Evolutionary conservation across 1,140 invertebrate genomes (phyloP).

Genomic region (Pararge aegeria): DNA sequence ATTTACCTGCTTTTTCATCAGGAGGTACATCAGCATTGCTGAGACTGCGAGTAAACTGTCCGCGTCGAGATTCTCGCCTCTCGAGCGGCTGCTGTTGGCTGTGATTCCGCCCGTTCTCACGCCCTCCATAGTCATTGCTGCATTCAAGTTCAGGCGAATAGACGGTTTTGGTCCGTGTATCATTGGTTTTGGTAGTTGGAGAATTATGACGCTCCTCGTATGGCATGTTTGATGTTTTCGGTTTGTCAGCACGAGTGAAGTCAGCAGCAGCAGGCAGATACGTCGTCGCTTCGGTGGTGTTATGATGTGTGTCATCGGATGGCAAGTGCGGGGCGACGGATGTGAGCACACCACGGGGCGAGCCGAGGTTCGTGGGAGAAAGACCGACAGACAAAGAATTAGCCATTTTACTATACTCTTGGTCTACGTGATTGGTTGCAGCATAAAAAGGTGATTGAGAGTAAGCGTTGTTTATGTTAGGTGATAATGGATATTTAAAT

Average conservation of each 20-base stretch:
- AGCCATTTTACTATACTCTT: constrained; percentile 66
- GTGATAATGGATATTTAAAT: constrained; percentile 45
- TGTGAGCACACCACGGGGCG: constrained; percentile 61
- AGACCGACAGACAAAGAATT: constrained; percentile 75
- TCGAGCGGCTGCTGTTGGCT: constrained; percentile 66
- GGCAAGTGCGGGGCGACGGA: constrained; percentile 56
- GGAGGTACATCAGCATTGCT: constrained; percentile 89
- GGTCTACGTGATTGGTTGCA: constrained; percentile 52
- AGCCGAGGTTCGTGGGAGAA: constrained; percentile 66
- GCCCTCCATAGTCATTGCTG: constrained; percentile 78
- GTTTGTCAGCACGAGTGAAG: constrained; percentile 16
- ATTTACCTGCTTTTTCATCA: constrained; percentile 90
- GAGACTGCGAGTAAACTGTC: constrained; percentile 89
- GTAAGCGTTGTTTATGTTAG: constrained; percentile 51
- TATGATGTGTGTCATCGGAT: constrained; percentile 41
- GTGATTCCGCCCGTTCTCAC: constrained; percentile 73
- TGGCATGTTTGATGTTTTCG: constrained; percentile 16
- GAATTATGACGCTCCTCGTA: constrained; percentile 30
- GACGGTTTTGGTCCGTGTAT: constrained; percentile 39
- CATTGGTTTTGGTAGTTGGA: constrained; percentile 32
- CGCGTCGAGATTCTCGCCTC: constrained; percentile 80
- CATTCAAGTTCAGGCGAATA: constrained; percentile 45
- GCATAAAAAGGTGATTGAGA: constrained; percentile 50
- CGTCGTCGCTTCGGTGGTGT: constrained; percentile 30
- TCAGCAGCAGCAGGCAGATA: constrained; percentile 21